Evolutionary conservation across 2,797 vertebrate species (phyloP), one percentile per base, ranked within the genome.

Genomic region (Parambassis ranga): DNA sequence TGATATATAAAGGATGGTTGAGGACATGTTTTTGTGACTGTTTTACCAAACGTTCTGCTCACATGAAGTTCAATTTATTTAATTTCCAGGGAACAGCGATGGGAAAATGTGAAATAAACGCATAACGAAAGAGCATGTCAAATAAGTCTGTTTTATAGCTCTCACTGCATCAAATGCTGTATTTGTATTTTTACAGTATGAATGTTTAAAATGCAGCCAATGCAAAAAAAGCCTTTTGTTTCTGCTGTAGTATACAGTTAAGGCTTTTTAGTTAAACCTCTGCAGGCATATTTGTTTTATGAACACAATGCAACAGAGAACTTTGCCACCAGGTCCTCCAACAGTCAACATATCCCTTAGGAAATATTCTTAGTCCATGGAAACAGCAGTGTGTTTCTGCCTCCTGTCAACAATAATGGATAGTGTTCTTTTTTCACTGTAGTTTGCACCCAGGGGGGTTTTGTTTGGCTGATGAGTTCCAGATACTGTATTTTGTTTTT

Each of bases 401-500:
- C 26, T 53, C 41, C 51, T 64, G 60, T 71, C 75, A 76, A 46
- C 31, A 50, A 48, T 63, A 71, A 71, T 75, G 57, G 38, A 65
- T 51, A 14, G 5, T 44, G 50, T 22, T 46, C 46, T 61, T 20
- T 36, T 36, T 55, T 31, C 16, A 32, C 41, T 38, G 36, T 59
- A 31, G 53, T 51, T 56, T 32, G 11, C 10, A 35, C 35, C 48
- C 50, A 30, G 26, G 41, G 30, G 67, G 27, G 1, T 26, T n/a
- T n/a, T 59, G 48, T 65, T 70, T 71, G 61, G 31, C 5, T 58
- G 32, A 46, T 43, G 47, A 23, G 11, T 15, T 35, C 39, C 22
- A 31, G 15, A 46, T 33, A 30, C 20, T 27, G 39, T 31, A 39
- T 49, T 68, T 74, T 68, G n/a, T n/a, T 23, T 60, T 41, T 47